A percentile compares a stretch with the other conserved stretches of the same genome.
phyloP scores from a whole-genome alignment of 2,888 invertebrate species.

The Protodeltote pygarga region DNA sequence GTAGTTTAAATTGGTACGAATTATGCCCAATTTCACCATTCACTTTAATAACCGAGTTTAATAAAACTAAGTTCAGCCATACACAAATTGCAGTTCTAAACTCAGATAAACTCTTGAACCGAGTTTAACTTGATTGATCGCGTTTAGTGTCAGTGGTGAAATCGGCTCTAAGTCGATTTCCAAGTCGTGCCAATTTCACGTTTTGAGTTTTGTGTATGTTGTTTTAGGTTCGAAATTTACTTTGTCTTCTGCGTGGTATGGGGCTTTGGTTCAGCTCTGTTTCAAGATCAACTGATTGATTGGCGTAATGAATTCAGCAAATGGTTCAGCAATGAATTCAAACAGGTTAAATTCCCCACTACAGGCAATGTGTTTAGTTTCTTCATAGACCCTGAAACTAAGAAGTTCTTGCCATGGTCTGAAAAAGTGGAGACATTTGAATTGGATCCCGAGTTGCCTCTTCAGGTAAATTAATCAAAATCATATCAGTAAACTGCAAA shows the following conservation, averaged over 20 bases:
- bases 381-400: slow-evolving; percentile 94
- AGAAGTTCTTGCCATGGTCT: slow-evolving; percentile 95
- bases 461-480: slow-evolving; percentile 88
- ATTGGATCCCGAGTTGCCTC: slow-evolving; percentile 94
- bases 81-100: too few species aligned
- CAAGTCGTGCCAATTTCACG: neutral
- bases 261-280: slow-evolving; percentile 97
- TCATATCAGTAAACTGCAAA: too few species aligned
- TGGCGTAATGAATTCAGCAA: slow-evolving; percentile 98
- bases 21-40: too few species aligned
- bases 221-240: slow-evolving; percentile 93
- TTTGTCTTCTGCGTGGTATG: slow-evolving; percentile 96
- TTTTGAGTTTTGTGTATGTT: neutral
- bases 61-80: too few species aligned
- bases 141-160: too few species aligned
- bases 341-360: slow-evolving; percentile 94
- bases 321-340: slow-evolving; percentile 98
- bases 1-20: too few species aligned
- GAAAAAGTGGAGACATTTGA: slow-evolving; percentile 93
- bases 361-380: slow-evolving; percentile 95
- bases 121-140: too few species aligned
- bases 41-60: too few species aligned
- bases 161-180: neutral
- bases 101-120: too few species aligned
- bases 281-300: slow-evolving; percentile 96